phyloP scores from a whole-genome alignment of 2,113 vertebrate species.

The Cochlearius cochlearius region DNA sequence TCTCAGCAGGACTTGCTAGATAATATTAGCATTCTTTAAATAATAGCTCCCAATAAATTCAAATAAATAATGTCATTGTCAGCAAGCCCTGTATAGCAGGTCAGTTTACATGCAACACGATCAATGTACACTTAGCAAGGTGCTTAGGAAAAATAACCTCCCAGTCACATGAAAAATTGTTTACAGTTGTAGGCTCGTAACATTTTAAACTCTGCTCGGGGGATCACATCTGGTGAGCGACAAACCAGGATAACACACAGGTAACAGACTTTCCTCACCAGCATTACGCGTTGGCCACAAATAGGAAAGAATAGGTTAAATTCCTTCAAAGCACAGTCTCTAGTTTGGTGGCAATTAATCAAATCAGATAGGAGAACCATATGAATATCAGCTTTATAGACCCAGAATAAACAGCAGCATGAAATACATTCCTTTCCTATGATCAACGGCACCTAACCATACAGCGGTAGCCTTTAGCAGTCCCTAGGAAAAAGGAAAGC shows the following conservation, averaged over 20 bases:
- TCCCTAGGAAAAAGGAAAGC: background rate
- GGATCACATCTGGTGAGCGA: background rate
- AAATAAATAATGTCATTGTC: background rate
- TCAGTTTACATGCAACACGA: background rate
- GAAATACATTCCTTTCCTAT: background rate
- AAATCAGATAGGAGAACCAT: background rate
- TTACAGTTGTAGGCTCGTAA: background rate
- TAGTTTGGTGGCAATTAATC: conserved; percentile 1
- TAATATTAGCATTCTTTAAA: background rate
- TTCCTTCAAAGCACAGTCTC: background rate
- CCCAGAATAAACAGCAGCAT: conserved; percentile 2
- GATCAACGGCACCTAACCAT: background rate
- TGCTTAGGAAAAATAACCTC: background rate
- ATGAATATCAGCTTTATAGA: background rate
- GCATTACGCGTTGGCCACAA: fast-evolving
- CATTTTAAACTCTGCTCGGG: background rate
- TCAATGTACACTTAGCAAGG: background rate
- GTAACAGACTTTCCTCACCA: background rate
- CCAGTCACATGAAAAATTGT: background rate
- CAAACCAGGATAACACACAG: background rate
- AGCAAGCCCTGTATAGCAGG: background rate
- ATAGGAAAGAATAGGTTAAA: background rate
- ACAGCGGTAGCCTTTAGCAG: background rate
- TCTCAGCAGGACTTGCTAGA: background rate
- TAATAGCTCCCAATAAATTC: background rate